Base-by-base conservation (phyloP, 2,113 vertebrate genomes). In the Cephalopholis sonnerati region DNA sequence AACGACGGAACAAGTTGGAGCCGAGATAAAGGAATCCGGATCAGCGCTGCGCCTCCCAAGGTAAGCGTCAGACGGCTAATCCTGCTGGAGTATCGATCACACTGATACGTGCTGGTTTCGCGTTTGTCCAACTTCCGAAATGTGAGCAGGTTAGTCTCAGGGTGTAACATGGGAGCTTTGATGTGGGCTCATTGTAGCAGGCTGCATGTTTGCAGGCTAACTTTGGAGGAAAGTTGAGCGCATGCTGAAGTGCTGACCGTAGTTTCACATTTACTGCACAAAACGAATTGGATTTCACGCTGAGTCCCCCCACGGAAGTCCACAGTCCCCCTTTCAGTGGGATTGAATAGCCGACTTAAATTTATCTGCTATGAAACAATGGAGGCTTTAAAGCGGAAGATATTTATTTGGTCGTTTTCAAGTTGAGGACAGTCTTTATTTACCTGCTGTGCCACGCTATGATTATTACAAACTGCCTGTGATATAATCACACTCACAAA, bases 221-320 rank as follows among this genome's bases (percentile, higher is more conserved):
- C 87, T 91, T 83, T 10, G 87, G 87, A 87, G 79, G 86, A 91
- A 93, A 91, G 87, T 92, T 90, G 89, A 88, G 87, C 82, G 76
- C 88, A 79, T 68, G 86, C 55, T 78, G 79, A 58, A 80, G 46
- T 75, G 86, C 87, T 78, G 85, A 85, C 54, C 81, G 79, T 46
- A 80, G 83, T 78, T 87, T 87, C 83, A 78, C 88, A 84, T 86
- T 89, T 83, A 79, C 83, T 51, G 64, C 90, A 80, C 91, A 68
- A 75, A 90, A 85, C 87, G 24, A 92, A 81, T 91, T 88, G 61
- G 82, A 90, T 93, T 91, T 94, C 91, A 92, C 82, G 74, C 90
- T 6, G 83, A 65, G 79, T 61, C 63, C 80, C 75, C 39, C 73
- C 85, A 24, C 85, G 85, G 92, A 93, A 91, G 89, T 81, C 85